Evolutionary conservation across 1,140 invertebrate genomes (phyloP), one percentile per base, ranked within the genome.

Genomic region (Bombus confusus): DNA sequence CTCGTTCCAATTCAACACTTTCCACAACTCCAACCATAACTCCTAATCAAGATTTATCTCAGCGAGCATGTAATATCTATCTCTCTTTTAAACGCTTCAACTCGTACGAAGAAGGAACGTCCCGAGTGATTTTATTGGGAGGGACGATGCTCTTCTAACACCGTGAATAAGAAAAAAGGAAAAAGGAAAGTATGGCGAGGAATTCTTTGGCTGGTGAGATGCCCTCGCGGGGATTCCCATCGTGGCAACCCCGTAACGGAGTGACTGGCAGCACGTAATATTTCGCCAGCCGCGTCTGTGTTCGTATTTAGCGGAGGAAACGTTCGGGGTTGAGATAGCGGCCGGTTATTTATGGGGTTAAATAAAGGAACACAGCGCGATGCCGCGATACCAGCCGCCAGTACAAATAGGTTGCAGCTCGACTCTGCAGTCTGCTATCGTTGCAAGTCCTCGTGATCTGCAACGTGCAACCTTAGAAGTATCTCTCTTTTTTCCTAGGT

Each of bases 331-430:
- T 86, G 90, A 94, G 93, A 95, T 95, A 95, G 92, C 87, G 88
- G 80, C 83, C 47, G 86, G 87, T 94, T 94, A 95, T 95, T 95
- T 95, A 95, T 94, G 92, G 93, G 93, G 92, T 93, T 94, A 93
- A 94, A 94, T 94, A 94, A 94, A 94, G 93, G 91, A 93, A 93
- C 93, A 93, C 75, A 81, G 90, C 91, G 91, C 92, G 93, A 94
- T 94, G 89, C 87, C 80, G 92, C 90, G 93, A 94, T 94, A 94
- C 84, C 86, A 81, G 80, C 52, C 83, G 47, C 77, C 85, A 72
- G 90, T 94, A 94, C 94, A 94, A 94, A 94, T 93, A 94, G 91
- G 91, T 91, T 94, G 92, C 92, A 62, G n/a, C 52, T 66, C 47
- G 66, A 5, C 47, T 88, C 87, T 90, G 86, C 90, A 88, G 87